These are phyloP conservation scores for Colletes gigas DNA, from an alignment of 1,140 invertebrate genomes.

Conservation along the genomic window DNA sequence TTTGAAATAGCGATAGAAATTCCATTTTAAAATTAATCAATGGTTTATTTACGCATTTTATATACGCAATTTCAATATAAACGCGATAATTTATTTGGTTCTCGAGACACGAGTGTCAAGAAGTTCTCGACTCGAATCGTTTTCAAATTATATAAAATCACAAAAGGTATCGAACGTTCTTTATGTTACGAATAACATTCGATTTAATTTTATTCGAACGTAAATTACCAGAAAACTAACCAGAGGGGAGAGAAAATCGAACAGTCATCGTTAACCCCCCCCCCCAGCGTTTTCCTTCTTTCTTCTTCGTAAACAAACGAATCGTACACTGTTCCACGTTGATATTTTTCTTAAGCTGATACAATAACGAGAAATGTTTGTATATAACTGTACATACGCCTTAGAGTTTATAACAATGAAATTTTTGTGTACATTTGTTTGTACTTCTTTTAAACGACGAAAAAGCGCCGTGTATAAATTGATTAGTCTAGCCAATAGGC, in stretches of 20 bases:
- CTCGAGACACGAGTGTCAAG: too few relatives aligned
- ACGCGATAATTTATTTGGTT: background rate
- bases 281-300: slow-evolving; percentile 46
- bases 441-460: slow-evolving; percentile 77
- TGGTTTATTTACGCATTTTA: too few relatives aligned
- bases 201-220: background rate
- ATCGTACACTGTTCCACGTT: slow-evolving; percentile 66
- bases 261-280: background rate
- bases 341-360: slow-evolving; percentile 70
- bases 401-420: slow-evolving; percentile 73
- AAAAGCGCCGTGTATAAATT: slow-evolving; percentile 57
- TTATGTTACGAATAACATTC: background rate
- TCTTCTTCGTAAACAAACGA: slow-evolving; percentile 40
- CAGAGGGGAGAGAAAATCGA: slow-evolving; percentile 14
- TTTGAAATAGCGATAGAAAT: background rate
- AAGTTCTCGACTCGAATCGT: background rate
- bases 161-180: background rate
- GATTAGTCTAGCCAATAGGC: slow-evolving; percentile 47
- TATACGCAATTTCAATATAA: background rate
- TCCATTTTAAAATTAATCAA: background rate
- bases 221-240: background rate
- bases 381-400: slow-evolving; percentile 78
- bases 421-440: slow-evolving; percentile 79
- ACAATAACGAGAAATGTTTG: slow-evolving; percentile 58
- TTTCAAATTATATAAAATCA: background rate